Evolutionary conservation across 2,797 vertebrate species (phyloP).

Genomic region (Staurois parvus): DNA sequence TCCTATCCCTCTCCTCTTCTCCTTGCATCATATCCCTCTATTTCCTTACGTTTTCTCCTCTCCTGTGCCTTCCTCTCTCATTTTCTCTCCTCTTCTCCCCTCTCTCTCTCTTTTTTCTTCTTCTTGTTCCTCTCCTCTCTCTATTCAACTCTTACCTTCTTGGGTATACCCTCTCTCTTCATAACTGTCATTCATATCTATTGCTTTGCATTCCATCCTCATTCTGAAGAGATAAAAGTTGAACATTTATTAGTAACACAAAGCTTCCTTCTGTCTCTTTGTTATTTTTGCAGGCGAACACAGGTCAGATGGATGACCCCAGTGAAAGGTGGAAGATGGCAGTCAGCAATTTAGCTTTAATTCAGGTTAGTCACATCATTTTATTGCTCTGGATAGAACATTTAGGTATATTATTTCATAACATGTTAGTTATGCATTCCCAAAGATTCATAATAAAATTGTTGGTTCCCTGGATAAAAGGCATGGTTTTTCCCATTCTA

Average conservation of each 20-base stretch:
- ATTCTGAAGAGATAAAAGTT: not conserved
- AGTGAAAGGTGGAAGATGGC: slow-evolving; percentile 89
- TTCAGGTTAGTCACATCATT: slow-evolving; percentile 82
- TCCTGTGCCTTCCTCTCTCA: not conserved
- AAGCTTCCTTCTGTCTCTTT: slow-evolving; percentile 24
- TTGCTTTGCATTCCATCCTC: not conserved
- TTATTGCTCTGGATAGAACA: not conserved
- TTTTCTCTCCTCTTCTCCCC: not conserved
- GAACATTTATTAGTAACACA: not conserved
- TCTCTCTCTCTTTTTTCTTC: not conserved
- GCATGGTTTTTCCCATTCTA: no score
- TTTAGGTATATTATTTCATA: no score
- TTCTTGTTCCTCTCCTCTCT: not conserved
- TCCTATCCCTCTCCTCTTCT: not conserved
- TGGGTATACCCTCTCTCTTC: no score
- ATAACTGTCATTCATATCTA: not conserved
- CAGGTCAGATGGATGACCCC: slow-evolving; percentile 90
- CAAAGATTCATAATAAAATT: no score
- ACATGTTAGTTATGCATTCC: no score
- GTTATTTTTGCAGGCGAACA: slow-evolving; percentile 84
- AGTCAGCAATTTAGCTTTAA: slow-evolving; percentile 92
- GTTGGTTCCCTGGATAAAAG: no score
- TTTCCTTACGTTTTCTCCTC: not conserved
- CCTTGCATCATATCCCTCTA: not conserved
- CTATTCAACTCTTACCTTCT: not conserved